Evolutionary conservation across 2,113 vertebrate genomes (phyloP), one percentile per base, ranked within the genome.

Genomic region (Ailuropoda melanoleuca): DNA sequence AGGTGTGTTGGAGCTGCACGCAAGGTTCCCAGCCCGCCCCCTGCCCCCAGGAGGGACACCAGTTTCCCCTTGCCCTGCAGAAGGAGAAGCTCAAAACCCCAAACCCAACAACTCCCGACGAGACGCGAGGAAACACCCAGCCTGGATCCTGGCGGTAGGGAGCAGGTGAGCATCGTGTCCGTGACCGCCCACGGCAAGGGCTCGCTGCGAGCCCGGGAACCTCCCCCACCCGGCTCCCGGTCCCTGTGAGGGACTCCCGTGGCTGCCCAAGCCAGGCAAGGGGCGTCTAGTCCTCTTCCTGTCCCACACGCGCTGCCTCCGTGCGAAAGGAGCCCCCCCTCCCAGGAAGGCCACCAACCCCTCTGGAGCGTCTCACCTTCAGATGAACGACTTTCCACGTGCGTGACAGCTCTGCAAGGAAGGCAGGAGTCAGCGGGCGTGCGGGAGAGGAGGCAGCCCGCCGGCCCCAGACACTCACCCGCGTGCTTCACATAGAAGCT

Each of bases 361-460:
- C 48, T 3, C 60, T 4, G 0, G 10, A 62, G 75, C 6, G 0
- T 85, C 94, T 98, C 98, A 99, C 99, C 99, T 99, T 99, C 72
- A 99, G 97, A 83, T 99, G 99, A 0, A 99, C 96, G 23, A 99
- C 99, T 97, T 99, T 99, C 99, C 99, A 98, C 64, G 99, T 99
- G 14, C 99, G 97, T 0, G 98, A 98, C 15, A 99, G 99, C 64
- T 98, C 99, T 99, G 96, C 37, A 37, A 37, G 75, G 66, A 89
- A 15, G 60, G 9, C 0, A 43, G 10, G 9, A 0, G 5, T 87
- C 37, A 95, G 34, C 10, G 0, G 1, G 18, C 9, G 26, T 0
- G 0, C 11, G 15, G 55, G 23, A 4, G 19, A 34, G n/a, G 29
- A 0, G 1, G 37, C 4, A 3, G 21, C n/a, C 1, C 17, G 1